phyloP scores from a whole-genome alignment of 2,113 vertebrate genomes.

The Rhodinocichla rosea region DNA sequence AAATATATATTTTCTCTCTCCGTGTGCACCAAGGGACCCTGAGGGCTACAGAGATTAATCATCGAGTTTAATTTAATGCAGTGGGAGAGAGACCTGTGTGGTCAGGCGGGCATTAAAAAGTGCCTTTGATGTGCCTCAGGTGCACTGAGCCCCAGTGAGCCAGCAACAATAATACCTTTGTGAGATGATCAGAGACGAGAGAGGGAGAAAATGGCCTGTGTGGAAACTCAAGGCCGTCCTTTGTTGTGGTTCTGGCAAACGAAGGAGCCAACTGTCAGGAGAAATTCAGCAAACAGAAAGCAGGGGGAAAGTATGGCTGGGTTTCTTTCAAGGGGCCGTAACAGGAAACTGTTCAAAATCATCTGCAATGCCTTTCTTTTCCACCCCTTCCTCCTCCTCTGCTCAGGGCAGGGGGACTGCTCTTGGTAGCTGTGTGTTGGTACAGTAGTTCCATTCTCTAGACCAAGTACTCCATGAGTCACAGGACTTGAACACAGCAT shows the following conservation, averaged over 20 bases:
- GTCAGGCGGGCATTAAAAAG: conserved; percentile 69
- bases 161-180: conserved; percentile 79
- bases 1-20: conserved; percentile 66
- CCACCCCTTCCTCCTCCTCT: neutral
- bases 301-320: conserved; percentile 55
- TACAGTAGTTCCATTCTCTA: neutral
- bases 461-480: neutral
- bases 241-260: conserved; percentile 79
- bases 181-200: conserved; percentile 68
- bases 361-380: conserved; percentile 30
- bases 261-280: conserved; percentile 72
- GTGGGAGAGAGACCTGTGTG: conserved; percentile 74
- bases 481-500: neutral
- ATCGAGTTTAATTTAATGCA: conserved; percentile 74
- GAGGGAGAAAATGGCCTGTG: conserved; percentile 60
- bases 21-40: conserved; percentile 63
- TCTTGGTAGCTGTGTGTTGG: neutral
- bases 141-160: conserved; percentile 61
- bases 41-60: conserved; percentile 75
- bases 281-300: conserved; percentile 71
- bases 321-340: conserved; percentile 55
- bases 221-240: conserved; percentile 73
- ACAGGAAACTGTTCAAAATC: conserved; percentile 57
- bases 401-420: neutral
- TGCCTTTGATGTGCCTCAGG: conserved; percentile 79